These are phyloP conservation scores for Hiodon alosoides DNA, from an alignment of 2,113 vertebrate species.

Conservation along the genomic window DNA sequence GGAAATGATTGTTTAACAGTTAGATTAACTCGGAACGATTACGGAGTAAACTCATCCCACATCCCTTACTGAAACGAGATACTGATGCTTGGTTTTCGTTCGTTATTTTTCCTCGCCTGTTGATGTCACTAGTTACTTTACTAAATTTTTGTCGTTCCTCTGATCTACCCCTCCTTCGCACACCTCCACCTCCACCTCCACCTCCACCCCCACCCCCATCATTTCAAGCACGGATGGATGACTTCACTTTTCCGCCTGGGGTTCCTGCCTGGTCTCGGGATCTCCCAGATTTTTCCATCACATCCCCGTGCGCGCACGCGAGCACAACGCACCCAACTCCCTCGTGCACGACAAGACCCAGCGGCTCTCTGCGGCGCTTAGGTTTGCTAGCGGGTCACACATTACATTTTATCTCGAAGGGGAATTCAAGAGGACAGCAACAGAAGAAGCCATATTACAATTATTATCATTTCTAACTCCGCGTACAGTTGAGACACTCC, in stretches of 20 bases:
- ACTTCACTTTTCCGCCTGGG: conserved; percentile 90
- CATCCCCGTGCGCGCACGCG: conserved; percentile 55
- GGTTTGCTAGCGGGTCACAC: conserved; percentile 13
- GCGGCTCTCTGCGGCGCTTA: conserved; percentile 15
- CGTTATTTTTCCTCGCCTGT: conserved; percentile 42
- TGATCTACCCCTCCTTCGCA: not conserved
- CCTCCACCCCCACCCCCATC: conserved; percentile 11
- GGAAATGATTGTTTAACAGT: not conserved
- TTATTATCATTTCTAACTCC: conserved; percentile 11
- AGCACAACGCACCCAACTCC: conserved; percentile 40
- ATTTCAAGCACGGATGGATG: conserved; percentile 77
- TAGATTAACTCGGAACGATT: not conserved
- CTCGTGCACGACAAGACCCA: conserved; percentile 30
- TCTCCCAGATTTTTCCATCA: conserved; percentile 74
- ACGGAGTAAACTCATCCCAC: not conserved
- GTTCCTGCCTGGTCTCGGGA: conserved; percentile 91
- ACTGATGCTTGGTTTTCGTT: not conserved
- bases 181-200: conserved; percentile 10
- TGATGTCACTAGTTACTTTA: conserved; percentile 57
- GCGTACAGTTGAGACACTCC: too few relatives aligned
- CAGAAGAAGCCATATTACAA: conserved; percentile 19
- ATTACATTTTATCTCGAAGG: not conserved
- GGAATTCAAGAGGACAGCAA: conserved; percentile 10
- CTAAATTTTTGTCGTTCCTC: conserved; percentile 14
- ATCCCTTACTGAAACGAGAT: not conserved